Evolutionary conservation across 2,797 vertebrate species (phyloP).

Genomic region (Centroberyx gerrardi): DNA sequence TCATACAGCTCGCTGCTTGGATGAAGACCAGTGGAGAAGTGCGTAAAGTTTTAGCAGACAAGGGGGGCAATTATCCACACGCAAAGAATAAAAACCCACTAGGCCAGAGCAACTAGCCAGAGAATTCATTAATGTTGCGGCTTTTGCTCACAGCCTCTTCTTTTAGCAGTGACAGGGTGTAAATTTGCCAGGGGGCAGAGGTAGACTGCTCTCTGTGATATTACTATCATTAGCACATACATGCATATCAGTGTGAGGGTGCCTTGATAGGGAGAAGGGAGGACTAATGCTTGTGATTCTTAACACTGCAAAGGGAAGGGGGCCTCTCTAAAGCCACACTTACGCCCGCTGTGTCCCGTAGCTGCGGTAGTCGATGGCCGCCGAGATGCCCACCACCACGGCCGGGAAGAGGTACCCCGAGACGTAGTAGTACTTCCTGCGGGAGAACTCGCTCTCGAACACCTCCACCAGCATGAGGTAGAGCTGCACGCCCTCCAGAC

Average conservation of each 20-base stretch:
- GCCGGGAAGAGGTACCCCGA: slow-evolving; percentile 97
- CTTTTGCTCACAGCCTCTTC: slow-evolving; percentile 57
- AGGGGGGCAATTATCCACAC: slow-evolving; percentile 77
- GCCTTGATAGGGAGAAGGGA: slow-evolving; percentile 23
- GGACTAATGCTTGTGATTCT: slow-evolving; percentile 20
- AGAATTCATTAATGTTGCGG: slow-evolving; percentile 71
- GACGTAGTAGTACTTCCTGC: slow-evolving; percentile 97
- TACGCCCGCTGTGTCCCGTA: slow-evolving; percentile 96
- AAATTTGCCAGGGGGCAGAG: slow-evolving; percentile 68
- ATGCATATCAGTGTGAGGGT: slow-evolving; percentile 42
- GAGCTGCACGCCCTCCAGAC: slow-evolving; percentile 97
- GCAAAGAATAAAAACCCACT: slow-evolving; percentile 70
- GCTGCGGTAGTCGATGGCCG: slow-evolving; percentile 96
- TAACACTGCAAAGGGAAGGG: slow-evolving; percentile 9
- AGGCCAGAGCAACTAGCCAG: slow-evolving; percentile 60
- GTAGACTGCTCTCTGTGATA: slow-evolving; percentile 66
- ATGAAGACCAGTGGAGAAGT: slow-evolving; percentile 67
- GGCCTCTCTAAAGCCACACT: slow-evolving; percentile 80
- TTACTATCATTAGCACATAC: slow-evolving; percentile 72
- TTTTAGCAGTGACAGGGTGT: slow-evolving; percentile 73
- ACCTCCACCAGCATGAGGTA: slow-evolving; percentile 99
- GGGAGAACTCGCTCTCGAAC: slow-evolving; percentile 98
- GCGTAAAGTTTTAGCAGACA: slow-evolving; percentile 77
- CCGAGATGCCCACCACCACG: slow-evolving; percentile 96
- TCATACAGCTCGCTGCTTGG: slow-evolving; percentile 69